A percentile compares a stretch with the other conserved stretches of the same genome.
Conservation (phyloP, 2,888 invertebrate genomes). For the Thalpophila matura region DNA sequence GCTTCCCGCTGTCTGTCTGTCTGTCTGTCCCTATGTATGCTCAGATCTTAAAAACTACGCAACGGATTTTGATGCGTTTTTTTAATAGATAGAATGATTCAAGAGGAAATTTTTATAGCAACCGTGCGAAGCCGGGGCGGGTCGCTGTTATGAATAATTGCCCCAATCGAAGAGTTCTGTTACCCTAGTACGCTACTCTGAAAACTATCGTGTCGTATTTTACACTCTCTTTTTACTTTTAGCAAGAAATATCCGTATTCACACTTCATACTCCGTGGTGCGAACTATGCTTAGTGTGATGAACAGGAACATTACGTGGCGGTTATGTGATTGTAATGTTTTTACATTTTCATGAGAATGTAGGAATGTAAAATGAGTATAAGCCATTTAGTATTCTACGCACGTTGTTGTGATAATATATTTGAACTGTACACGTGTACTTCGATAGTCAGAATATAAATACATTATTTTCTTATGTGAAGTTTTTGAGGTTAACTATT, state of each 20-base stretch:
- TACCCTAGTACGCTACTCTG: too few relatives aligned
- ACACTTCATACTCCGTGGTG: constrained; percentile 33
- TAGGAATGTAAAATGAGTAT: constrained; percentile 16
- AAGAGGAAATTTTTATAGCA: too few relatives aligned
- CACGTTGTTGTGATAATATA: constrained; percentile 10
- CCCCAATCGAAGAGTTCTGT: too few relatives aligned
- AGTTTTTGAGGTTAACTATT: background rate
- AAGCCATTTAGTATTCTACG: constrained; percentile 16
- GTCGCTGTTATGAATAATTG: too few relatives aligned
- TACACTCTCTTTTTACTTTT: too few relatives aligned
- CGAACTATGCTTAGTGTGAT: constrained; percentile 53
- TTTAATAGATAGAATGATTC: too few relatives aligned
- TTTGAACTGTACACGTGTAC: background rate
- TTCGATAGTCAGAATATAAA: constrained; percentile 5
- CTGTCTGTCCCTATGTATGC: too few relatives aligned
- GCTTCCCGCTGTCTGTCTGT: too few relatives aligned
- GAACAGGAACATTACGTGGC: constrained; percentile 31
- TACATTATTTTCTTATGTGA: background rate
- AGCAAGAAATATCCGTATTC: background rate
- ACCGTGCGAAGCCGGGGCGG: too few relatives aligned
- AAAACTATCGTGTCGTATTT: too few relatives aligned
- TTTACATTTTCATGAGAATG: constrained; percentile 22
- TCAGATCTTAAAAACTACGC: too few relatives aligned
- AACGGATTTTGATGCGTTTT: too few relatives aligned
- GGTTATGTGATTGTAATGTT: constrained; percentile 24